phyloP scores from a whole-genome alignment of 1,140 invertebrate species.

The Hylaeus volcanicus region DNA sequence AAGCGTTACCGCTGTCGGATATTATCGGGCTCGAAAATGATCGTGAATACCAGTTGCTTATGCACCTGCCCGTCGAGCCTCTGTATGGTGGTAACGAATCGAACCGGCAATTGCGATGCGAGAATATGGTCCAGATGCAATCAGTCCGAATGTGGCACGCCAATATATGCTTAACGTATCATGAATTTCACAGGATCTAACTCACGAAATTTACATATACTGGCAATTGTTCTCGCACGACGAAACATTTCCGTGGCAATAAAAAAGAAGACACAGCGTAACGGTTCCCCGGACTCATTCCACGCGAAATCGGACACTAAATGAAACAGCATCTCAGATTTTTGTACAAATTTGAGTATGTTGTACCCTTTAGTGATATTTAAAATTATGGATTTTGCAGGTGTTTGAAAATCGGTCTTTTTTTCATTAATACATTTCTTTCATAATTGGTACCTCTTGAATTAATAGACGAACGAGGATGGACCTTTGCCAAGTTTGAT shows the following conservation, averaged over 20 bases:
- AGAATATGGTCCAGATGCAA: slow-evolving; percentile 45
- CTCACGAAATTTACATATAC: slow-evolving; percentile 6
- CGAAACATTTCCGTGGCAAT: neutral
- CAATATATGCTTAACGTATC: slow-evolving; percentile 55
- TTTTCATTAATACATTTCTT: no score
- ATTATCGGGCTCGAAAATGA: slow-evolving; percentile 37
- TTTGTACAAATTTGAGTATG: neutral
- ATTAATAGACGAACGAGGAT: no score
- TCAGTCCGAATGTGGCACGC: slow-evolving; percentile 39
- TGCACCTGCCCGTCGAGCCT: slow-evolving; percentile 45
- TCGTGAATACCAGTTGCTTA: slow-evolving; percentile 41
- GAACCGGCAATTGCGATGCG: slow-evolving; percentile 48
- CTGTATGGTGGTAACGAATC: slow-evolving; percentile 36
- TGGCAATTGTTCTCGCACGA: neutral
- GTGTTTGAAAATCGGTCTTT: no score
- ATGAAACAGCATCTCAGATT: no score
- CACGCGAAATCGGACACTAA: neutral
- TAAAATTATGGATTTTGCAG: no score
- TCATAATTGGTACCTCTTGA: no score
- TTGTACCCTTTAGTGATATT: no score
- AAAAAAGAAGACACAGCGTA: no score
- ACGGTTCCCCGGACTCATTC: no score
- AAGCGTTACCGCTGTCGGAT: slow-evolving; percentile 11
- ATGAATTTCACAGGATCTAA: slow-evolving; percentile 51
- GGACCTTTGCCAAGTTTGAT: no score